These are phyloP conservation scores for Seladonia tumulorum DNA, from an alignment of 2,888 invertebrate species.

Conservation along the genomic window DNA sequence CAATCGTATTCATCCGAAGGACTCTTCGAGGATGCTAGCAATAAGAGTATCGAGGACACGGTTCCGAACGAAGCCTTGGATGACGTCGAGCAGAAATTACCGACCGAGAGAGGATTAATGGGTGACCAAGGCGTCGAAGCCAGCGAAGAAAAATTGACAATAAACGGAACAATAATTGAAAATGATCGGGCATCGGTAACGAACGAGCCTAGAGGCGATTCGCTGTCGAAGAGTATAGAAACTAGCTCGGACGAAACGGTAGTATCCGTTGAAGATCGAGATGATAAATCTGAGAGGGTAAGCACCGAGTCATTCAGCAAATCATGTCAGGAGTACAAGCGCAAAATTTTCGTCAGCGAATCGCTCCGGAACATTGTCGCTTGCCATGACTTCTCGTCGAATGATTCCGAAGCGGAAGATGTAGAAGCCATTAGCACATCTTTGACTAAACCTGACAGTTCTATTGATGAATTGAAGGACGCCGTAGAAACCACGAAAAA, in stretches of 20 bases:
- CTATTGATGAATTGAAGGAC: background rate
- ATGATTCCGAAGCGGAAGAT: constrained; percentile 40
- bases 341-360: constrained; percentile 57
- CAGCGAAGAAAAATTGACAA: background rate
- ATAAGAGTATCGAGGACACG: background rate
- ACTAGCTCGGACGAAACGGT: background rate
- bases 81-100: background rate
- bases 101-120: background rate
- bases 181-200: background rate
- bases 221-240: background rate
- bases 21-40: background rate
- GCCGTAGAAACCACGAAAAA: background rate
- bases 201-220: background rate
- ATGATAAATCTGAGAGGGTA: background rate
- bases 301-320: background rate
- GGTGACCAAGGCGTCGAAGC: background rate
- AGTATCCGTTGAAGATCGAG: background rate
- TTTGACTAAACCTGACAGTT: no score
- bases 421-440: background rate
- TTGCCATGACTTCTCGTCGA: background rate
- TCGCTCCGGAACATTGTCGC: constrained; percentile 61
- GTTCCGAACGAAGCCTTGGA: background rate
- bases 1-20: background rate
- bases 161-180: background rate
- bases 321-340: constrained; percentile 17